A percentile compares a stretch with the other conserved stretches of the same genome.
phyloP scores from a whole-genome alignment of 2,888 invertebrate species.

The Spilosoma lubricipeda region DNA sequence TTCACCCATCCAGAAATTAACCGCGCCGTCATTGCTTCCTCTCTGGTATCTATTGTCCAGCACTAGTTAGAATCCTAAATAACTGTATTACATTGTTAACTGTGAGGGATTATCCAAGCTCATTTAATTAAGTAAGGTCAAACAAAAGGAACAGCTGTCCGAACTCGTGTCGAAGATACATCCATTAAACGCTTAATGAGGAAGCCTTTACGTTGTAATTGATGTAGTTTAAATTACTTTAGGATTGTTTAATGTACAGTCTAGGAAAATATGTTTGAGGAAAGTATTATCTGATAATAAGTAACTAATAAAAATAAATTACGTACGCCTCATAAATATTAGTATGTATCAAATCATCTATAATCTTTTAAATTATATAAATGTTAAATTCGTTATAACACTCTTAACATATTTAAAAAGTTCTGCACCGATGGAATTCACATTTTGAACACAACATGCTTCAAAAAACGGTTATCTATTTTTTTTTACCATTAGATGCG shows the following conservation, averaged over 20 bases:
- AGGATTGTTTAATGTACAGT: background rate
- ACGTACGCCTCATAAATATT: too few species aligned
- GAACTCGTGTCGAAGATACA: constrained; percentile 43
- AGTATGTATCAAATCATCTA: too few species aligned
- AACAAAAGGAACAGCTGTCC: constrained; percentile 46
- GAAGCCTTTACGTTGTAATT: constrained; percentile 35
- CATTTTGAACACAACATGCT: too few species aligned
- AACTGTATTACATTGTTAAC: constrained; percentile 54
- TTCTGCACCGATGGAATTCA: too few species aligned
- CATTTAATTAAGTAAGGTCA: constrained; percentile 57
- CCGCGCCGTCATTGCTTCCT: too few species aligned
- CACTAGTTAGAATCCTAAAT: constrained; percentile 46
- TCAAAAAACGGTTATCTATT: too few species aligned
- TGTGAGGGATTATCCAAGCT: constrained; percentile 47
- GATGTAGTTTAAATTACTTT: constrained; percentile 21
- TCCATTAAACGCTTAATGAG: constrained; percentile 46
- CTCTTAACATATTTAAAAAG: too few species aligned
- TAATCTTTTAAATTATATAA: too few species aligned
- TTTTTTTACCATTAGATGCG: too few species aligned
- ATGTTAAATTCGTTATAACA: too few species aligned
- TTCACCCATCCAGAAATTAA: too few species aligned
- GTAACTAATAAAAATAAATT: background rate
- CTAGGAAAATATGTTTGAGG: background rate
- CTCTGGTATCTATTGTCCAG: background rate
- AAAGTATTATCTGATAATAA: background rate